Percentiles rank a stretch among this genome's conserved stretches.
phyloP scores from a whole-genome alignment of 2,797 vertebrate species.

The Carapus acus region DNA sequence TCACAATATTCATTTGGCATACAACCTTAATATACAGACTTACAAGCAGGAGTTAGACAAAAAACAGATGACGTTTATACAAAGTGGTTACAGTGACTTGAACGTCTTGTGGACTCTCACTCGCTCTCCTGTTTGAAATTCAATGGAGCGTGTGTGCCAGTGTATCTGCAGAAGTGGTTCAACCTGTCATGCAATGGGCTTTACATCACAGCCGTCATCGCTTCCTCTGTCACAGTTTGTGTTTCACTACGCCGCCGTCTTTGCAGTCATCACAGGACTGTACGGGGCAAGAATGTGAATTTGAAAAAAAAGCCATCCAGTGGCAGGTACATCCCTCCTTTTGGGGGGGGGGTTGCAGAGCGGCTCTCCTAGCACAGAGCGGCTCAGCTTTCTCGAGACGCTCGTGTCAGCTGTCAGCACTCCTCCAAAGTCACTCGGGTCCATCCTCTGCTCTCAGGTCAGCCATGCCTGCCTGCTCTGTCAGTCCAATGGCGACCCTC shows the following conservation, averaged over 20 bases:
- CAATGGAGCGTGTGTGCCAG: constrained; percentile 4
- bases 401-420: constrained; percentile 36
- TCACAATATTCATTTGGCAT: constrained; percentile 45
- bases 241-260: too few relatives aligned
- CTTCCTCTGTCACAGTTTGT: too few relatives aligned
- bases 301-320: too few relatives aligned
- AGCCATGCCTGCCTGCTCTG: constrained; percentile 18
- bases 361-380: constrained; percentile 1
- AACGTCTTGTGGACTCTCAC: too few relatives aligned
- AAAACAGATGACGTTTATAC: constrained; percentile 24
- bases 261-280: constrained; percentile 18
- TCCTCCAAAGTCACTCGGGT: constrained; percentile 20
- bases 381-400: constrained; percentile 38
- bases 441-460: constrained; percentile 11
- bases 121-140: constrained; percentile 8
- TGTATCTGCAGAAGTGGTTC: neutral
- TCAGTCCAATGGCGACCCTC: constrained; percentile 49
- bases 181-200: too few relatives aligned
- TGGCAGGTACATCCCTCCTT: too few relatives aligned
- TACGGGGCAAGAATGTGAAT: too few relatives aligned
- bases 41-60: constrained; percentile 18
- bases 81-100: constrained; percentile 12
- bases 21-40: constrained; percentile 22
- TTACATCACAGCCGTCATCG: too few relatives aligned
- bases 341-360: constrained; percentile 2